Conservation (phyloP, 2,797 vertebrate genomes). For the Chloroceryle amazona region DNA sequence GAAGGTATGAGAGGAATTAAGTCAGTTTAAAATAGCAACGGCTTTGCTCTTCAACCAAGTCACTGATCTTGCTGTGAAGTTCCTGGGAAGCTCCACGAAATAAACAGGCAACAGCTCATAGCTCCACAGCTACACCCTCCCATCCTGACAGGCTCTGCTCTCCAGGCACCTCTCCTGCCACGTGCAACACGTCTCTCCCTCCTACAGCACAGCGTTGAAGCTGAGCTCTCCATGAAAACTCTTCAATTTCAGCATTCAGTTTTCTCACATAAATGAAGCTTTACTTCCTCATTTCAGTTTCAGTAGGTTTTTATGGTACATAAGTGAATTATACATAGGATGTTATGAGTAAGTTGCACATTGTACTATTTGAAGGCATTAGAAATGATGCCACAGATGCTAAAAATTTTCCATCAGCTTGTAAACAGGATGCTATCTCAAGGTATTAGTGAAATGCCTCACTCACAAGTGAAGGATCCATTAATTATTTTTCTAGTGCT, state of each 20-base stretch:
- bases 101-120: neutral
- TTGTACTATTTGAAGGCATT: neutral
- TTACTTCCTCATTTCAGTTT: neutral
- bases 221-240: neutral
- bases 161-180: accelerated
- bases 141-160: neutral
- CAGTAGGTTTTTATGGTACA: neutral
- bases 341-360: neutral
- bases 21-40: neutral
- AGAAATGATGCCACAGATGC: neutral
- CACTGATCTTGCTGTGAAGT: neutral
- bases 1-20: neutral
- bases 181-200: neutral
- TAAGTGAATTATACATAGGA: neutral
- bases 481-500: constrained; percentile 27
- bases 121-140: neutral
- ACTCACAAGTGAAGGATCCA: neutral
- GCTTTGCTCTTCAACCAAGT: neutral
- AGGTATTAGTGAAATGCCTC: neutral
- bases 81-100: neutral
- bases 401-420: neutral
- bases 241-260: neutral
- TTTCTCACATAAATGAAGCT: neutral
- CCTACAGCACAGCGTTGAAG: neutral
- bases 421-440: neutral